A percentile compares a stretch with the other conserved stretches of the same genome.
phyloP scores from a whole-genome alignment of 1,140 invertebrate genomes.

The Tribolium madens region DNA sequence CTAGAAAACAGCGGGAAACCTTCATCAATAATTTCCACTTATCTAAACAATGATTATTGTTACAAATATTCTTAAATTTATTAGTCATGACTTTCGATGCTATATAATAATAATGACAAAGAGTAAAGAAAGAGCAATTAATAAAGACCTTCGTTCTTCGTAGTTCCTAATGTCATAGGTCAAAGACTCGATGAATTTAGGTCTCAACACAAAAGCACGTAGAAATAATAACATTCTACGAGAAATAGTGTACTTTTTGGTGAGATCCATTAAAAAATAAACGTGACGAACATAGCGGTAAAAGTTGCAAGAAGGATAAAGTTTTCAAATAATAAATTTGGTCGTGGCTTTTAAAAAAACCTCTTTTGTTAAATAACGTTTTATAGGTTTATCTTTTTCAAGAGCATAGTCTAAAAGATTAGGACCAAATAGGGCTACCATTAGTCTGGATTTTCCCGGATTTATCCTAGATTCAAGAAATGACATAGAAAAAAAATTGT shows the following conservation, averaged over 20 bases:
- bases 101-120: constrained; percentile 12
- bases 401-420: too few species aligned
- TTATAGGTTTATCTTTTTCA: too few species aligned
- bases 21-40: background rate
- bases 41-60: constrained; percentile 6
- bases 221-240: background rate
- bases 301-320: background rate
- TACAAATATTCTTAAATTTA: background rate
- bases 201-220: background rate
- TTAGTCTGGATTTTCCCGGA: too few species aligned
- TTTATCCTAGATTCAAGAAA: too few species aligned
- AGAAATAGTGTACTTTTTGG: background rate
- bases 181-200: constrained; percentile 4
- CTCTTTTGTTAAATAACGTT: too few species aligned
- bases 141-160: constrained; percentile 15
- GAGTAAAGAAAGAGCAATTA: constrained; percentile 4
- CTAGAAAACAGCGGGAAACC: background rate
- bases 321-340: background rate
- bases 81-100: background rate
- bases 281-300: background rate
- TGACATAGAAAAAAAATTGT: too few species aligned
- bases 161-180: constrained; percentile 11
- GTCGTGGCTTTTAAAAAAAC: too few species aligned
- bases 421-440: too few species aligned
- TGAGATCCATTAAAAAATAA: background rate